phyloP scores from a whole-genome alignment of 2,113 vertebrate genomes.

The Rhabdomys dilectus region DNA sequence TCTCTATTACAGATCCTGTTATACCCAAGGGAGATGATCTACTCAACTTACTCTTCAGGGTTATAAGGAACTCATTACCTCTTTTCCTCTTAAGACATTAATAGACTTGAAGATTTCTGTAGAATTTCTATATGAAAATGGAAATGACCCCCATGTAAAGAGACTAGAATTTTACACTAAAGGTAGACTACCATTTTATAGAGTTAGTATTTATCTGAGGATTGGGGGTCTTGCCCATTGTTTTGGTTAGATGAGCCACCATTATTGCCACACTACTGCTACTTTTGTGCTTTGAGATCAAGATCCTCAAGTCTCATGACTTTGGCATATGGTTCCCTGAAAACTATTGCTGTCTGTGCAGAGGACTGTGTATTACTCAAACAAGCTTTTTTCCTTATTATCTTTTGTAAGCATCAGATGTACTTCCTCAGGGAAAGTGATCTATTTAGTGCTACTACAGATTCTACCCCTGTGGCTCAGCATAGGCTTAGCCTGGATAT shows the following conservation, averaged over 20 bases:
- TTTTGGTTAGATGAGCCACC: background rate
- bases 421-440: slow-evolving; percentile 9
- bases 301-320: background rate
- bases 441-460: background rate
- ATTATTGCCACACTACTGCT: background rate
- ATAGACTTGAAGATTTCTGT: background rate
- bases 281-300: background rate
- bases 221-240: background rate
- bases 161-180: background rate
- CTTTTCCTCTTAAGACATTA: background rate
- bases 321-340: background rate
- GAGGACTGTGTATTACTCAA: background rate
- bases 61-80: background rate
- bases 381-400: background rate
- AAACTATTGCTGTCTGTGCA: slow-evolving; percentile 1
- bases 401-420: slow-evolving; percentile 13
- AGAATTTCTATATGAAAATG: background rate
- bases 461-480: background rate
- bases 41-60: background rate
- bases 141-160: background rate
- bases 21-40: background rate
- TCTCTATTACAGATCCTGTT: background rate
- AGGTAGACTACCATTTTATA: background rate
- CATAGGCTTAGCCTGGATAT: background rate
- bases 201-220: background rate